Evolutionary conservation across 2,888 invertebrate genomes (phyloP).

Genomic region (Ischnura elegans): DNA sequence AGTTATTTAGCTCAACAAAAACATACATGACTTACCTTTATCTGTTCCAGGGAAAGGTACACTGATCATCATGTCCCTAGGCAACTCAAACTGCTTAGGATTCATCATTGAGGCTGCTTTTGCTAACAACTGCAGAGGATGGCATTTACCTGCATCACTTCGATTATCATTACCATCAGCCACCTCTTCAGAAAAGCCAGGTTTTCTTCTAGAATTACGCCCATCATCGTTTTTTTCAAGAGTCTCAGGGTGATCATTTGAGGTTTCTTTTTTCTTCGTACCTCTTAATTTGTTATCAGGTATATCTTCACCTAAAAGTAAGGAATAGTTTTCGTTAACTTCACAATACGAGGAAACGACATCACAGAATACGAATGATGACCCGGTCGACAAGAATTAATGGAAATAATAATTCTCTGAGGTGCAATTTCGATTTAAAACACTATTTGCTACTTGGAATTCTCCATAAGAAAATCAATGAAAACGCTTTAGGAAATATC

Average conservation of each 20-base stretch:
- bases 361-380: not conserved
- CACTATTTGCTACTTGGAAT: not conserved
- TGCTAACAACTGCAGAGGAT: conserved; percentile 88
- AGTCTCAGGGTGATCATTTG: not conserved
- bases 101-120: conserved; percentile 91
- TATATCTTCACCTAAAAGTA: conserved; percentile 54
- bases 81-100: conserved; percentile 94
- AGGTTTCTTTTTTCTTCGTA: conserved; percentile 26
- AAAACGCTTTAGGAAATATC: not conserved
- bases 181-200: conserved; percentile 71
- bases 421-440: not conserved
- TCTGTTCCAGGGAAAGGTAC: conserved; percentile 91
- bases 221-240: conserved; percentile 49
- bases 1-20: conserved; percentile 42
- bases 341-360: not conserved
- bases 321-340: not conserved
- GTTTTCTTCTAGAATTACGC: not conserved
- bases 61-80: conserved; percentile 88
- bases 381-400: not conserved
- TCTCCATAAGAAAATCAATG: not conserved
- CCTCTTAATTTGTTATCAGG: not conserved
- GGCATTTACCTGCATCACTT: conserved; percentile 69
- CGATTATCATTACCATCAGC: conserved; percentile 70
- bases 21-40: conserved; percentile 81
- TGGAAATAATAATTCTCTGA: not conserved